Evolutionary conservation across 2,797 vertebrate species (phyloP), one percentile per base, ranked within the genome.

Genomic region (Pyrrhura leucotis): DNA sequence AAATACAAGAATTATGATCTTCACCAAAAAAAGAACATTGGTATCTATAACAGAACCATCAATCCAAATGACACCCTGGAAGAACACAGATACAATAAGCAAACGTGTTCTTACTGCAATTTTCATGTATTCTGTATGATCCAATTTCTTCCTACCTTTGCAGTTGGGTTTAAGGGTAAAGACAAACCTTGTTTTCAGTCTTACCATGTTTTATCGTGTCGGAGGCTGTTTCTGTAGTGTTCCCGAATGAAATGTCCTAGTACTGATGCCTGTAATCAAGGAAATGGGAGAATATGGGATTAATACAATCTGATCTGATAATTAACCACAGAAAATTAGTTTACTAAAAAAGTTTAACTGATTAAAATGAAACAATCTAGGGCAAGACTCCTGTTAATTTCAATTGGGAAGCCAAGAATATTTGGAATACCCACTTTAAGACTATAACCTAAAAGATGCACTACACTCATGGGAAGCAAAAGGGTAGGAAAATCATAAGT

Each of bases 201-300:
- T 37, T 83, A 20, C 45, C 1, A 0, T 78, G 58, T 47, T 78
- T 69, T 86, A 15, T 29, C 68, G 62, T 82, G 85, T 93, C 68
- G 78, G 68, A 94, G 47, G 81, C 33, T 91, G 26, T 58, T 88
- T 88, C 48, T 89, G 39, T 85, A 61, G 63, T 56, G 67, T 88
- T 89, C 81, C 59, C 59, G 81, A 96, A 93, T 71, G 44, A 92
- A 89, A 95, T 65, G 75, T 95, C 85, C 91, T 96, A 51, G 37
- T 88, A 67, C 26, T 53, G n/a, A 74, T 61, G 73, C 54, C 61
- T 85, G 29, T 84, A 84, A 95, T 88, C 35, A 90, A 90, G 56
- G 47, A 90, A 86, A 95, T 33, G 45, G 42, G 29, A 92, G 33
- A 87, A 76, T 22, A 73, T 29, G 37, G 39, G 71, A 92, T 71